A percentile compares a stretch with the other conserved stretches of the same genome.
phyloP scores from a whole-genome alignment of 2,113 vertebrate species.

The Danio rerio region DNA sequence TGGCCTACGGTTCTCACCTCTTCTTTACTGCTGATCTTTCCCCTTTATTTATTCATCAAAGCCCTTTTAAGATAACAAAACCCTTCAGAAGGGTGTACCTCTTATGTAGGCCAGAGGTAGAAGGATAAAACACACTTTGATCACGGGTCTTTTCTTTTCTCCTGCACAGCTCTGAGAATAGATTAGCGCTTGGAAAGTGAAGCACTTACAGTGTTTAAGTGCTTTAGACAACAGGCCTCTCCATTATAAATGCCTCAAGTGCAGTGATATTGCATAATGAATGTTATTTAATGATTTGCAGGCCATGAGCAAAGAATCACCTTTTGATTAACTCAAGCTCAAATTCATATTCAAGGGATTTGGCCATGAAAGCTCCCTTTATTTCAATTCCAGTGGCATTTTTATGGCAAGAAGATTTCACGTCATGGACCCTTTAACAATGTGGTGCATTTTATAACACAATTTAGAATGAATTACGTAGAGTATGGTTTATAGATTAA shows the following conservation, averaged over 20 bases:
- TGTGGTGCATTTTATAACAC: neutral
- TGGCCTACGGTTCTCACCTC: neutral
- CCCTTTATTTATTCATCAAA: conserved; percentile 26
- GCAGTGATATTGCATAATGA: conserved; percentile 14
- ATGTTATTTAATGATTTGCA: conserved; percentile 30
- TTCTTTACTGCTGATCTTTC: neutral
- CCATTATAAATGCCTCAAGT: conserved; percentile 27
- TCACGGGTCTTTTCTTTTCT: conserved; percentile 1
- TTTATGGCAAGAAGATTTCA: neutral
- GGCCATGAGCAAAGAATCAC: conserved; percentile 10
- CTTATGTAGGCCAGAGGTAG: neutral
- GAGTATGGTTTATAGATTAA: neutral
- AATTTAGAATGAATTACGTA: neutral
- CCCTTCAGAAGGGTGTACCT: conserved; percentile 4
- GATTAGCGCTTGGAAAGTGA: conserved; percentile 11
- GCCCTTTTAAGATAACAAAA: conserved; percentile 39
- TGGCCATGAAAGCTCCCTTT: neutral
- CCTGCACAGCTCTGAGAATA: conserved; percentile 22
- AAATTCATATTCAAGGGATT: neutral
- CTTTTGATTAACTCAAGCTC: conserved; percentile 2
- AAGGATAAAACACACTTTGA: conserved; percentile 34
- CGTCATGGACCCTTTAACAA: neutral
- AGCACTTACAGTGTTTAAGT: conserved; percentile 34
- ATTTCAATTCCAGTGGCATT: neutral
- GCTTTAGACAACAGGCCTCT: conserved; percentile 13